Conservation (phyloP, 2,797 vertebrate species). For the Brachyalestes nurse region DNA sequence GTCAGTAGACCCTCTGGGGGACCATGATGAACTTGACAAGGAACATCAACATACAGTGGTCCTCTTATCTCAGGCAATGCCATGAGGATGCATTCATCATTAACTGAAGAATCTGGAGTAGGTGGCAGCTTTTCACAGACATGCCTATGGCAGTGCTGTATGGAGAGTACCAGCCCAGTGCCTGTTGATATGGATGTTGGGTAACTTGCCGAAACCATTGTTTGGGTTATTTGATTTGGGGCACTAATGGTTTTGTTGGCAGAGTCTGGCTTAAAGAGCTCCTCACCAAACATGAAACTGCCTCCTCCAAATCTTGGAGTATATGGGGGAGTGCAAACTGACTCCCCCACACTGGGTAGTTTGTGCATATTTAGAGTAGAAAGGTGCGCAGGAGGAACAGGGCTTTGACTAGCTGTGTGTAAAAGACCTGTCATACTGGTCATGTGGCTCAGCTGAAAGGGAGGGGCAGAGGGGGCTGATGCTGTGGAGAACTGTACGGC, state of each 20-base stretch:
- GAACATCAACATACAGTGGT: slow-evolving; percentile 80
- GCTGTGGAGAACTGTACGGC: slow-evolving; percentile 35
- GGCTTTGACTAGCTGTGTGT: slow-evolving; percentile 16
- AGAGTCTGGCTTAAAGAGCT: slow-evolving; percentile 51
- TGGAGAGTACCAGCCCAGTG: slow-evolving; percentile 52
- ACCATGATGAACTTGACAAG: slow-evolving; percentile 63
- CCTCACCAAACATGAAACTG: slow-evolving; percentile 75
- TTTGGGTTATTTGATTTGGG: slow-evolving; percentile 15
- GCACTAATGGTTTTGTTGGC: background rate
- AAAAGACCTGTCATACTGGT: slow-evolving; percentile 4
- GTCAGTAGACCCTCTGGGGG: slow-evolving; percentile 77
- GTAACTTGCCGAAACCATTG: slow-evolving; percentile 24
- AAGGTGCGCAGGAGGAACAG: slow-evolving; percentile 5
- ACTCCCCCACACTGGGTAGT: slow-evolving; percentile 65
- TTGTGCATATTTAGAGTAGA: slow-evolving; percentile 29
- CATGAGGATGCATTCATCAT: slow-evolving; percentile 77
- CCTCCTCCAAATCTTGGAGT: slow-evolving; percentile 72
- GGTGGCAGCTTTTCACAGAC: slow-evolving; percentile 80
- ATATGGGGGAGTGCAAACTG: slow-evolving; percentile 78
- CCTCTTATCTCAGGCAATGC: slow-evolving; percentile 76
- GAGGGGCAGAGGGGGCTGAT: slow-evolving; percentile 21
- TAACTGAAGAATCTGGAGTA: slow-evolving; percentile 77
- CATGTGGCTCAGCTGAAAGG: slow-evolving; percentile 16
- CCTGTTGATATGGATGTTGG: slow-evolving; percentile 32
- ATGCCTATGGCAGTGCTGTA: slow-evolving; percentile 47